Conservation (phyloP, 2,888 invertebrate genomes). For the Eristalis tenax region DNA sequence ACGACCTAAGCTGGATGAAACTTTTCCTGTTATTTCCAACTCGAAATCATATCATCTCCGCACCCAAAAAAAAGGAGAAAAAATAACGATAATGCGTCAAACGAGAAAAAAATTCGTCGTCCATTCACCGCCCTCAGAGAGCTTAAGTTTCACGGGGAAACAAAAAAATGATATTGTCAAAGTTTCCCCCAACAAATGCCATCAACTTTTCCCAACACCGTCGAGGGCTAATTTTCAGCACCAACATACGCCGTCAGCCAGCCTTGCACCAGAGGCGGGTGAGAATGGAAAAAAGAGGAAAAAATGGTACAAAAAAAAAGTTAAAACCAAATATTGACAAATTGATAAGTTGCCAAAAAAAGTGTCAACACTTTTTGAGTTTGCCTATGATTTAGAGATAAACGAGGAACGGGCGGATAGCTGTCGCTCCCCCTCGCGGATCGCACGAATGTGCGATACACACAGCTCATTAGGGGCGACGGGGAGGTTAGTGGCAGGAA, state of each 20-base stretch:
- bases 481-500: not conserved
- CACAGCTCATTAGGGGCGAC: not conserved
- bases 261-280: not conserved
- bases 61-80: not conserved
- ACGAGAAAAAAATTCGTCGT: slow-evolving; percentile 9
- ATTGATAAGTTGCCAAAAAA: slow-evolving; percentile 63
- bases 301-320: slow-evolving; percentile 13
- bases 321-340: slow-evolving; percentile 56
- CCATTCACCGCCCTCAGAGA: not conserved
- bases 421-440: not conserved
- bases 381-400: slow-evolving; percentile 57
- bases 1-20: slow-evolving; percentile 9
- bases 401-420: not conserved
- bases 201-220: slow-evolving; percentile 8
- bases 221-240: slow-evolving; percentile 5
- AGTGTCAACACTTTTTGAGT: slow-evolving; percentile 57
- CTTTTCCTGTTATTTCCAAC: slow-evolving; percentile 57
- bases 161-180: not conserved
- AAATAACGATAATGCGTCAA: slow-evolving; percentile 44
- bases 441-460: not conserved
- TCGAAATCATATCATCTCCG: slow-evolving; percentile 39
- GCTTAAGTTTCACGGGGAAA: not conserved
- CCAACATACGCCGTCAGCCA: slow-evolving; percentile 1
- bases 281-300: not conserved
- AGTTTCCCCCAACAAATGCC: not conserved